Conservation (phyloP, 2,888 invertebrate species). For the Serrognathus titanus region DNA sequence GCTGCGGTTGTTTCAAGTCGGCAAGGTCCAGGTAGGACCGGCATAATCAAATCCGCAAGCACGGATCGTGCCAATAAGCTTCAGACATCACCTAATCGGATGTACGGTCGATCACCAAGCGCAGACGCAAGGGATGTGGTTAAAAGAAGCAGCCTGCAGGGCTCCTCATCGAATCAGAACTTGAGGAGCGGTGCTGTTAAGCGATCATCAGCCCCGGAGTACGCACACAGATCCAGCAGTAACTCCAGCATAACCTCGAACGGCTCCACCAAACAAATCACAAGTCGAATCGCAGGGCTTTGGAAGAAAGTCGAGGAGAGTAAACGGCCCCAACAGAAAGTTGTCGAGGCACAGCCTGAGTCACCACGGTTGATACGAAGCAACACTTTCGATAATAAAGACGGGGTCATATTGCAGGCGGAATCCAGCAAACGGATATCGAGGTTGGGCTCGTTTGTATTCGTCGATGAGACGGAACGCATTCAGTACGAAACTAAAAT, state of each 20-base stretch:
- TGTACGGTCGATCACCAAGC: slow-evolving; percentile 45
- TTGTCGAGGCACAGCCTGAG: slow-evolving; percentile 33
- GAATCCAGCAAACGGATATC: slow-evolving; percentile 49
- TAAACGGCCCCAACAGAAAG: slow-evolving; percentile 55
- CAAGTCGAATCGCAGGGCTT: slow-evolving; percentile 75
- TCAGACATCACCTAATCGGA: slow-evolving; percentile 24
- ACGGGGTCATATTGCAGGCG: slow-evolving; percentile 30
- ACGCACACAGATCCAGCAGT: slow-evolving; percentile 51
- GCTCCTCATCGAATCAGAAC: slow-evolving; percentile 57
- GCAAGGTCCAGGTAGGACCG: slow-evolving; percentile 30
- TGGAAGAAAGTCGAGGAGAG: slow-evolving; percentile 76
- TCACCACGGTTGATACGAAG: slow-evolving; percentile 55
- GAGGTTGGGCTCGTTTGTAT: slow-evolving; percentile 53
- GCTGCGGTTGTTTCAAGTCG: slow-evolving; percentile 38
- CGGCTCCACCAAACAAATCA: slow-evolving; percentile 58
- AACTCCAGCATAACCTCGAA: slow-evolving; percentile 59
- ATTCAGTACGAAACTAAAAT: slow-evolving; percentile 7
- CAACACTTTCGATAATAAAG: slow-evolving; percentile 62
- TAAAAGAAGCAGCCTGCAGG: slow-evolving; percentile 44
- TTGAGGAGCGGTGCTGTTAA: slow-evolving; percentile 49
- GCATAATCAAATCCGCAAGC: slow-evolving; percentile 37
- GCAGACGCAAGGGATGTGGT: slow-evolving; percentile 42
- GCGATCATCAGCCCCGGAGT: slow-evolving; percentile 23
- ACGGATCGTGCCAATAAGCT: slow-evolving; percentile 33
- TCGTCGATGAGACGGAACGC: slow-evolving; percentile 42